These are phyloP conservation scores for Chaetodon auriga DNA, from an alignment of 2,113 vertebrate species.

Conservation along the genomic window DNA sequence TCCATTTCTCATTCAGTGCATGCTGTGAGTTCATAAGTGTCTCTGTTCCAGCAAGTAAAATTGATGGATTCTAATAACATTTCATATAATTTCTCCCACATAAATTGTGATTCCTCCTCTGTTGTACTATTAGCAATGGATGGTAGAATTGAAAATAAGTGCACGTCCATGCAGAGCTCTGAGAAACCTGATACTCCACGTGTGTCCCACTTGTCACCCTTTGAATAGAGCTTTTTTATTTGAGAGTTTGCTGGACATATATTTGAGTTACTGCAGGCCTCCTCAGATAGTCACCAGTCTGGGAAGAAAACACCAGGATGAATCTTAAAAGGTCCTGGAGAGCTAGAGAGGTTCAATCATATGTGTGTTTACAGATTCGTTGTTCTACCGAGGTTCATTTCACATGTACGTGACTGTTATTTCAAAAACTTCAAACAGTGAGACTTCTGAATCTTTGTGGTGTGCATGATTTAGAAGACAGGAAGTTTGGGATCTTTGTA, in stretches of 20 bases:
- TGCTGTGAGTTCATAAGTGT: not conserved
- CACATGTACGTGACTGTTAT: slow-evolving; percentile 30
- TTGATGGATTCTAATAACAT: not conserved
- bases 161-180: not conserved
- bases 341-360: slow-evolving; percentile 4
- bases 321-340: slow-evolving; percentile 8
- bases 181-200: not conserved
- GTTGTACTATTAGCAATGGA: not conserved
- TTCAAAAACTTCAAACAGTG: not conserved
- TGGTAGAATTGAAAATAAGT: not conserved
- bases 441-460: slow-evolving; percentile 7
- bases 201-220: not conserved
- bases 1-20: not conserved
- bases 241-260: not conserved
- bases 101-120: not conserved
- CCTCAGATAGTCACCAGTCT: not conserved
- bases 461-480: slow-evolving; percentile 27
- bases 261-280: not conserved
- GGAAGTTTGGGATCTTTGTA: slow-evolving; percentile 13
- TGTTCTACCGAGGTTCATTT: slow-evolving; percentile 41
- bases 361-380: slow-evolving; percentile 45
- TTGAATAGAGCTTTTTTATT: not conserved
- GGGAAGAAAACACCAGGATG: not conserved
- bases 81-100: not conserved
- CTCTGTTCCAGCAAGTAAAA: not conserved